Percentiles rank a stretch among this genome's conserved stretches.
Evolutionary conservation across 2,888 invertebrate genomes (phyloP).

Genomic region (Drosophila quinaria): DNA sequence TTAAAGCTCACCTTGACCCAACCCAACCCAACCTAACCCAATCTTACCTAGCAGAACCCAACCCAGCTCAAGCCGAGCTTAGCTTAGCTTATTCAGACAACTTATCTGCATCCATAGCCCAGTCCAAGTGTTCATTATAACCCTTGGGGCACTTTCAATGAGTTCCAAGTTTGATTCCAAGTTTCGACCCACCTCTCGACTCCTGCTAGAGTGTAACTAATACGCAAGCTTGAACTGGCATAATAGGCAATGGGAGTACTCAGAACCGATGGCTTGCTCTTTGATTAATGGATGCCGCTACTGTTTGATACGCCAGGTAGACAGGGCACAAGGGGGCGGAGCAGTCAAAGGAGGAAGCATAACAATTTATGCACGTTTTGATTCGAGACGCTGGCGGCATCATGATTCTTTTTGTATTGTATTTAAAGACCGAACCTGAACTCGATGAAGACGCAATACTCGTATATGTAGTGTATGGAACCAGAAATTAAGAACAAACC

Average conservation of each 20-base stretch:
- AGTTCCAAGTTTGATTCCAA: conserved; percentile 23
- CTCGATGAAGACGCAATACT: conserved; percentile 27
- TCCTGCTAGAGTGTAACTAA: conserved; percentile 68
- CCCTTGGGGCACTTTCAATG: conserved; percentile 33
- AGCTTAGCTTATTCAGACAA: conserved; percentile 33
- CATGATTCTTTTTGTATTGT: conserved; percentile 35
- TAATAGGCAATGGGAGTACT: conserved; percentile 48
- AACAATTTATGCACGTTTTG: conserved; percentile 67
- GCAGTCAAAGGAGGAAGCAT: conserved; percentile 17
- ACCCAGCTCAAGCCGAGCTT: conserved; percentile 30
- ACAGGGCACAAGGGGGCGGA: neutral
- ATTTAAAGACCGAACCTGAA: conserved; percentile 10
- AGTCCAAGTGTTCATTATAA: conserved; percentile 22
- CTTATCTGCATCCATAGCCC: conserved; percentile 53
- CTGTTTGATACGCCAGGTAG: conserved; percentile 59
- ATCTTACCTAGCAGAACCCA: conserved; percentile 13
- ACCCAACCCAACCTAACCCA: conserved; percentile 34
- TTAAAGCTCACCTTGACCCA: conserved; percentile 55
- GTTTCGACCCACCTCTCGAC: conserved; percentile 7
- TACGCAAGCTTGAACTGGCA: conserved; percentile 46
- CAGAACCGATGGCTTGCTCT: conserved; percentile 53
- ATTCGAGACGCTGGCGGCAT: conserved; percentile 62
- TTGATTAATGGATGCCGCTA: conserved; percentile 77
- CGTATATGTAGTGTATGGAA: conserved; percentile 34
- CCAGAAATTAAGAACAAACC: conserved; percentile 39